Conservation (phyloP, 2,113 vertebrate species). For the Connochaetes taurinus region DNA sequence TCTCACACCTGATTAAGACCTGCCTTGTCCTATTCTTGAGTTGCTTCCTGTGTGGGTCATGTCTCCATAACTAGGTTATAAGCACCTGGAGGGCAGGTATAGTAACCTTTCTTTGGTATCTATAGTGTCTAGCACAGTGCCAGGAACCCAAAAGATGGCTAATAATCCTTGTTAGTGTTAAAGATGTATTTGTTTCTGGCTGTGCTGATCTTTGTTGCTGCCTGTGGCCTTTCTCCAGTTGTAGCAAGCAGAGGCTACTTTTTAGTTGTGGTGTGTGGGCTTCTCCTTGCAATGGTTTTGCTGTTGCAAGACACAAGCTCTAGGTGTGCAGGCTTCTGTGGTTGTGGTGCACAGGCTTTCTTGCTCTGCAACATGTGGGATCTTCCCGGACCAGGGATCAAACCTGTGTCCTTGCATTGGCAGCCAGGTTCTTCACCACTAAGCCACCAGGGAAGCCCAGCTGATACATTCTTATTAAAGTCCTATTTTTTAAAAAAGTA, state of each 20-base stretch:
- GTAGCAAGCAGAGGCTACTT: background rate
- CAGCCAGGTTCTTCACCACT: background rate
- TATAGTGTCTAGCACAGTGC: background rate
- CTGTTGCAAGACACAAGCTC: background rate
- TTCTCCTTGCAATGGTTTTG: background rate
- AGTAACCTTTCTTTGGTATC: background rate
- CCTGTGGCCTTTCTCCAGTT: background rate
- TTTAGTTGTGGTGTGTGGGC: background rate
- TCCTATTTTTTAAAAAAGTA: background rate
- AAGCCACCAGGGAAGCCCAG: background rate
- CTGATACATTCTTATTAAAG: background rate
- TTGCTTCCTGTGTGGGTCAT: background rate
- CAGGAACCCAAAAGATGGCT: background rate
- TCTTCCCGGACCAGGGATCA: background rate
- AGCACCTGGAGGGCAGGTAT: background rate
- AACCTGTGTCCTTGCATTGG: background rate
- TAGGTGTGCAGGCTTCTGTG: background rate
- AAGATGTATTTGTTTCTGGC: background rate
- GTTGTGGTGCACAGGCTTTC: background rate
- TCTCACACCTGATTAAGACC: no score
- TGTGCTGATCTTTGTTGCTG: background rate
- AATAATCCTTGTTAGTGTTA: background rate
- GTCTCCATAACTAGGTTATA: background rate
- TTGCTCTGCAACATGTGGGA: background rate
- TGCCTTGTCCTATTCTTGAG: background rate